Percentiles rank a stretch among this genome's conserved stretches.
Evolutionary conservation across 2,797 vertebrate species (phyloP).

Genomic region (Onychomys arenicola): DNA sequence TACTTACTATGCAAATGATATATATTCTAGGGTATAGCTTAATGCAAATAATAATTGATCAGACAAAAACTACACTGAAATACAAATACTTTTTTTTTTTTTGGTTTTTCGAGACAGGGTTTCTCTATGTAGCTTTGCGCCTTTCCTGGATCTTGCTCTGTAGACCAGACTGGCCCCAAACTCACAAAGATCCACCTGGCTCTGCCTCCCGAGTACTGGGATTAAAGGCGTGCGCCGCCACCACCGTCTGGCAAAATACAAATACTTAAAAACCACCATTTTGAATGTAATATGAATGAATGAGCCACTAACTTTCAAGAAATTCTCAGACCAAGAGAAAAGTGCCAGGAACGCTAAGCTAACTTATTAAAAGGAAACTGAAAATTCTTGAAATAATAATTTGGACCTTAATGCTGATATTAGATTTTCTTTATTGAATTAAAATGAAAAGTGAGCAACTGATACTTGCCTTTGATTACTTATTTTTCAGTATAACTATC

Average conservation of each 20-base stretch:
- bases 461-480: not conserved
- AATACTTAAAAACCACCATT: constrained; percentile 40
- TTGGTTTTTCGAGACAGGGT: too few relatives aligned
- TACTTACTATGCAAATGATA: constrained; percentile 7
- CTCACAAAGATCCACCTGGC: too few relatives aligned
- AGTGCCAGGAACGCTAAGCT: constrained; percentile 34
- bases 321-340: constrained; percentile 30
- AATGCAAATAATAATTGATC: not conserved
- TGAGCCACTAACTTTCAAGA: constrained; percentile 17
- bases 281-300: not conserved
- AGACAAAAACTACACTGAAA: not conserved
- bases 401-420: constrained; percentile 46
- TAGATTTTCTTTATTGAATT: constrained; percentile 36
- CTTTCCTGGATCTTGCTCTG: too few relatives aligned
- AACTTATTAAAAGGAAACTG: not conserved
- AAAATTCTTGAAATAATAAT: constrained; percentile 28
- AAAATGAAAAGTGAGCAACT: constrained; percentile 18
- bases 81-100: constrained; percentile 18
- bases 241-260: too few relatives aligned
- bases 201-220: too few relatives aligned
- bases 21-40: constrained; percentile 47
- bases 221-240: too few relatives aligned
- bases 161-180: too few relatives aligned
- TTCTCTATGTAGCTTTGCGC: too few relatives aligned
- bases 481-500: not conserved